Evolutionary conservation across 2,888 invertebrate species (phyloP).

Genomic region (Diplazon laetatorius): DNA sequence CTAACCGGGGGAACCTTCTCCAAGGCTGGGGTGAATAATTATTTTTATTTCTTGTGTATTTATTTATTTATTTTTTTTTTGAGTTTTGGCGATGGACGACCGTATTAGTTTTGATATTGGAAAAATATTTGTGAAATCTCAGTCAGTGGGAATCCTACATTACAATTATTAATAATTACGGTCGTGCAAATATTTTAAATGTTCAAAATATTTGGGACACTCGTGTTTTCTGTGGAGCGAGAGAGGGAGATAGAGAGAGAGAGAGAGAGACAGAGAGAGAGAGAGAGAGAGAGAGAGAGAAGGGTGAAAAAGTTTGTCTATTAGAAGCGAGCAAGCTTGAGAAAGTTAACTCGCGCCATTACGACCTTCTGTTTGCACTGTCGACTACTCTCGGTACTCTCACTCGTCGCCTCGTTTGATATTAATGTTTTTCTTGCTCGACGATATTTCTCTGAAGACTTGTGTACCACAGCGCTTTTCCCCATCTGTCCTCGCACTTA

Average conservation of each 20-base stretch:
- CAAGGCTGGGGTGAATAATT: neutral
- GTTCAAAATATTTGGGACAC: too few species aligned
- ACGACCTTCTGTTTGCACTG: conserved; percentile 78
- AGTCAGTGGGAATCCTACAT: too few species aligned
- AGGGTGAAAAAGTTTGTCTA: neutral
- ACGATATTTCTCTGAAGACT: conserved; percentile 69
- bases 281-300: neutral
- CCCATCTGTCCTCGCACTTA: conserved; percentile 18
- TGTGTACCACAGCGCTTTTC: conserved; percentile 25
- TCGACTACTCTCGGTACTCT: conserved; percentile 71
- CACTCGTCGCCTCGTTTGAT: conserved; percentile 74
- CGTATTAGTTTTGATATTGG: too few species aligned
- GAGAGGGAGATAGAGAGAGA: too few species aligned
- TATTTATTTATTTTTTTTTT: too few species aligned
- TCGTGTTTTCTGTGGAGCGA: too few species aligned
- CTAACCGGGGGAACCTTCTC: neutral
- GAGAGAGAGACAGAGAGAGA: too few species aligned
- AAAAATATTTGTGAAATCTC: too few species aligned
- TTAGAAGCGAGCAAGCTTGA: conserved; percentile 45
- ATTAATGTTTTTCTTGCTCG: conserved; percentile 81
- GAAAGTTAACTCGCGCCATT: conserved; percentile 78
- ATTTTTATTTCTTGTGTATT: neutral
- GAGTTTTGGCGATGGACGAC: too few species aligned
- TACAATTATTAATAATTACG: too few species aligned
- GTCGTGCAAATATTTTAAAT: too few species aligned